Conservation (phyloP, 1,140 invertebrate genomes). For the Papilio aristodemus region DNA sequence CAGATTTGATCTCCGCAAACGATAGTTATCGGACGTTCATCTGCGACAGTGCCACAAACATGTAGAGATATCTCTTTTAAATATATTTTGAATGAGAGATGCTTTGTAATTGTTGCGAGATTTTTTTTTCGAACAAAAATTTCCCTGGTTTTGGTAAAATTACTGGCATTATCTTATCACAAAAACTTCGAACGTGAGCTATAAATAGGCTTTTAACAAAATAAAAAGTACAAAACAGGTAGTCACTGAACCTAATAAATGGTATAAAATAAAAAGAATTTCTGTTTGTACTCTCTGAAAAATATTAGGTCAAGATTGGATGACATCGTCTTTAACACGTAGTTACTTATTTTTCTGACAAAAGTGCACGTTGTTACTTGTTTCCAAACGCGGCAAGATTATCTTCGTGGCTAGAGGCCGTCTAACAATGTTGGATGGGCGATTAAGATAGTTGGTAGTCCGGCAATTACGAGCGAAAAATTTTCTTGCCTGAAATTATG, state of each 20-base stretch:
- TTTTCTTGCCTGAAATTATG: not conserved
- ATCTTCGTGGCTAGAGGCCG: slow-evolving; percentile 35
- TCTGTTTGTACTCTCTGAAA: not conserved
- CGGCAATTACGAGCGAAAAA: slow-evolving; percentile 31
- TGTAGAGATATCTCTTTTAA: slow-evolving; percentile 26
- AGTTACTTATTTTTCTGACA: slow-evolving; percentile 17
- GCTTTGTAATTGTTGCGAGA: slow-evolving; percentile 19
- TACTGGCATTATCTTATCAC: not conserved
- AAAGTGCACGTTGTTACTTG: not conserved
- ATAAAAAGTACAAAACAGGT: slow-evolving; percentile 20
- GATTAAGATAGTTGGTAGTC: slow-evolving; percentile 42
- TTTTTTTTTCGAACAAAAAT: too few species aligned
- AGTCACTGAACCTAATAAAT: not conserved
- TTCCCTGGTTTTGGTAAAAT: too few species aligned
- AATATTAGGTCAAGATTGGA: slow-evolving; percentile 33
- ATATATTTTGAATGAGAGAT: slow-evolving; percentile 7
- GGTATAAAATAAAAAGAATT: slow-evolving; percentile 1
- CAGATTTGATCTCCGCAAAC: slow-evolving; percentile 19
- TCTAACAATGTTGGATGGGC: slow-evolving; percentile 43
- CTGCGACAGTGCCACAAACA: slow-evolving; percentile 20
- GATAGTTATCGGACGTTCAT: slow-evolving; percentile 17
- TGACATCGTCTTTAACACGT: slow-evolving; percentile 19
- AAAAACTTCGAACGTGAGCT: not conserved
- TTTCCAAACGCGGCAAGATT: slow-evolving; percentile 33
- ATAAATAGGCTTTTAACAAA: not conserved